Base-by-base conservation (phyloP, 2,797 vertebrate species). In the Anabas testudineus region DNA sequence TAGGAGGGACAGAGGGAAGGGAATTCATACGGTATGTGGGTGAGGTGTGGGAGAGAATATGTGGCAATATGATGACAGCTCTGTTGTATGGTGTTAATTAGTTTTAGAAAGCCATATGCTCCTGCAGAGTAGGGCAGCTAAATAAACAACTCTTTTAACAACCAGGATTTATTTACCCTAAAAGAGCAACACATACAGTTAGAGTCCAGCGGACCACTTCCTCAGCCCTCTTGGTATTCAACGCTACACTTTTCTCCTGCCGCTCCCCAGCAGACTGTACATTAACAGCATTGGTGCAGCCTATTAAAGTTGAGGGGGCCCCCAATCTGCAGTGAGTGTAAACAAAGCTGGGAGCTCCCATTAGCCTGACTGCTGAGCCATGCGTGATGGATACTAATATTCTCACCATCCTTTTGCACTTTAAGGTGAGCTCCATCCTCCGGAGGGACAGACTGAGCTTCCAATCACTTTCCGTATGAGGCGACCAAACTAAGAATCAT, bases 61-160 rank as follows among this genome's bases (percentile, higher is more conserved):
- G 62, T 67, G 57, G 61, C 64, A 77, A 81, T 60, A 46, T 26
- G 72, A 72, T 71, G 70, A 84, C 82, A 83, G 65, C 45, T 67
- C 71, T 82, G 75, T 88, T 81, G 58, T 58, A 70, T 70, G 77
- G 84, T 84, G 78, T 78, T 89, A 85, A 90, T 90, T 86, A 83
- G 78, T 68, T 85, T 86, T 71, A 62, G 58, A 51, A 19, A 82
- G 45, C 80, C 83, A 86, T 88, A 84, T 91, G 84, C 74, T 84
- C 51, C 32, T 28, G 41, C 26, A 19, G 54, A 85, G 66, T 48
- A 26, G 55, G 46, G 47, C 39, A 49, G 34, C 45, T 48, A 49
- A 61, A 54, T 24, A 74, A 39, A 36, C 67, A 73, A 30, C 52
- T 60, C 30, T 58, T 71, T 67, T 56, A 69, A 66, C n/a, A 52